phyloP scores from a whole-genome alignment of 1,140 invertebrate species.

The Sycophaga agraensis region DNA sequence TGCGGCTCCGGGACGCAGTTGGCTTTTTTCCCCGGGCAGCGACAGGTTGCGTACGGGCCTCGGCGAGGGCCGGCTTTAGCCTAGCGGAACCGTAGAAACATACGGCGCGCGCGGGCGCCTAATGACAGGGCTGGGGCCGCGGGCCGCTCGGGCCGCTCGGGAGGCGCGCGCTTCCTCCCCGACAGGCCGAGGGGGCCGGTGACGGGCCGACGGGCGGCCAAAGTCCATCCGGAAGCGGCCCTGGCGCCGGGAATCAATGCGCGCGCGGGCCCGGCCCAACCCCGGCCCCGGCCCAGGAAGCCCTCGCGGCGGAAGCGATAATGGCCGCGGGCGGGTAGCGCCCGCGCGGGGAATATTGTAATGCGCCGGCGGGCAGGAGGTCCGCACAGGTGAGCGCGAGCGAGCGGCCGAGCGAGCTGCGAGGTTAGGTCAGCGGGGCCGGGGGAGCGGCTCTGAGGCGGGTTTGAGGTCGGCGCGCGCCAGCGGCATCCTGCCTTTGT shows the following conservation, averaged over 20 bases:
- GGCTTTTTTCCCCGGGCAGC: neutral
- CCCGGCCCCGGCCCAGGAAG: no score
- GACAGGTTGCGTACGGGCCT: slow-evolving; percentile 18
- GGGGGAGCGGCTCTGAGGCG: neutral
- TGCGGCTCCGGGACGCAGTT: neutral
- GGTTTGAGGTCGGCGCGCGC: neutral
- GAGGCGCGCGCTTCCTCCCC: neutral
- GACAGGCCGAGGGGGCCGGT: no score
- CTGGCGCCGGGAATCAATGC: neutral
- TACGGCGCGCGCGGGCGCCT: slow-evolving; percentile 29
- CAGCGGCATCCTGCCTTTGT: slow-evolving; percentile 44
- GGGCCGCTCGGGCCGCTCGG: neutral
- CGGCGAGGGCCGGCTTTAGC: neutral
- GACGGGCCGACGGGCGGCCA: no score
- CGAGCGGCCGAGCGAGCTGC: neutral
- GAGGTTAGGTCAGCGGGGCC: slow-evolving; percentile 15
- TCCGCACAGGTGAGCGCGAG: slow-evolving; percentile 2
- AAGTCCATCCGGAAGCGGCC: slow-evolving; percentile 20
- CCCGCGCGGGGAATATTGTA: no score
- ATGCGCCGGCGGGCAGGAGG: no score
- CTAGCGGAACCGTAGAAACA: slow-evolving; percentile 45
- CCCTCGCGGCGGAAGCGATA: no score
- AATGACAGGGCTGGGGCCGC: slow-evolving; percentile 14
- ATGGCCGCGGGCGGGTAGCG: no score
- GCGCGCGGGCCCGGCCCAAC: no score